phyloP scores from a whole-genome alignment of 2,113 vertebrate species.

The Saiga tatarica region DNA sequence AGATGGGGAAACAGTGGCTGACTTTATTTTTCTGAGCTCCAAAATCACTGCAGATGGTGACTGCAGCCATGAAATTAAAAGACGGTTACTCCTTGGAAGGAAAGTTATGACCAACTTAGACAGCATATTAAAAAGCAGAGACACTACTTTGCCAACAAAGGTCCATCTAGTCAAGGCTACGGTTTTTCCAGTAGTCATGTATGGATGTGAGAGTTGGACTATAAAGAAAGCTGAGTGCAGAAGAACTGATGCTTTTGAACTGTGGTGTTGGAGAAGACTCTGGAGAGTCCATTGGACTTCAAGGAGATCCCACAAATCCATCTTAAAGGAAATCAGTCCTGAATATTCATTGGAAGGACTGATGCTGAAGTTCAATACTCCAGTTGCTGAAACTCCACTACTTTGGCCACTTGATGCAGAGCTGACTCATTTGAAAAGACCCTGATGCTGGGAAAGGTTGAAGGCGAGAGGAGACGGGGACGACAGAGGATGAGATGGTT shows the following conservation, averaged over 20 bases:
- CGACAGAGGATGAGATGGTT: not conserved
- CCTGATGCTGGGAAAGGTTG: not conserved
- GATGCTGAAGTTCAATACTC: not conserved
- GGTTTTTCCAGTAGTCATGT: not conserved
- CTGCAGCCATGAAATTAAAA: not conserved
- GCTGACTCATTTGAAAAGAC: not conserved
- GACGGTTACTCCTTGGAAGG: fast-evolving
- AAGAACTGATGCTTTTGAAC: not conserved
- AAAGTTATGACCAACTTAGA: not conserved
- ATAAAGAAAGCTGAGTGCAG: not conserved
- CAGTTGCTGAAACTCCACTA: not conserved
- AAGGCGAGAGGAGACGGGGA: not conserved
- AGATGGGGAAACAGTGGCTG: not conserved
- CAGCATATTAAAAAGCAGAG: not conserved
- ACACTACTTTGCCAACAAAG: not conserved
- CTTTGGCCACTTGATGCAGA: not conserved
- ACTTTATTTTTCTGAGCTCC: not conserved
- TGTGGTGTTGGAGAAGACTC: not conserved
- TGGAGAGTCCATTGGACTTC: not conserved
- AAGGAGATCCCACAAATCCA: not conserved
- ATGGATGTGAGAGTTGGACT: not conserved
- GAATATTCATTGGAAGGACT: not conserved
- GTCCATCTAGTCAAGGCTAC: not conserved
- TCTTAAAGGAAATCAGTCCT: not conserved
- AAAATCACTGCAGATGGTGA: not conserved